Evolutionary conservation across 2,113 vertebrate species (phyloP).

Genomic region (Cepphus grylle): DNA sequence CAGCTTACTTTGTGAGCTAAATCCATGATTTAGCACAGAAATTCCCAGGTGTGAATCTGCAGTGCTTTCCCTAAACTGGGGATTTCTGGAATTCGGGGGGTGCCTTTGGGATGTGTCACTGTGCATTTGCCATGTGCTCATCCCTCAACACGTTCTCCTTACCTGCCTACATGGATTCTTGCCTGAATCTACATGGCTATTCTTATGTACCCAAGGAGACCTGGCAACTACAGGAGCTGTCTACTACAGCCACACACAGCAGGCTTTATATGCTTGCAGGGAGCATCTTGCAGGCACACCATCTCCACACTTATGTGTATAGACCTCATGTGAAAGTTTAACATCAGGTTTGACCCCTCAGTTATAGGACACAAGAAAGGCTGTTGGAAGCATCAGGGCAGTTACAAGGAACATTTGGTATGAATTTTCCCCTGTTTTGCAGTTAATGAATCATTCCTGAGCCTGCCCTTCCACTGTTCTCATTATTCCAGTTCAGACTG

Average conservation of each 20-base stretch:
- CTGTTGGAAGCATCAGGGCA: slow-evolving; percentile 16
- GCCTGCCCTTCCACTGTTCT: slow-evolving; percentile 42
- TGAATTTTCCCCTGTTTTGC: slow-evolving; percentile 58
- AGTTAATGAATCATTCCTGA: slow-evolving; percentile 59
- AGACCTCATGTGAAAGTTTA: slow-evolving; percentile 15
- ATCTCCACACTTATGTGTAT: background rate
- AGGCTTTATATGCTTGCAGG: background rate
- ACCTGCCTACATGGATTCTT: background rate
- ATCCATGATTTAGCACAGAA: background rate
- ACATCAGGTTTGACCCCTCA: slow-evolving; percentile 6
- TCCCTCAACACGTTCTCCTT: background rate
- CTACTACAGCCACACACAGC: background rate
- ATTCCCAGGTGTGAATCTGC: background rate
- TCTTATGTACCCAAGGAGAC: background rate
- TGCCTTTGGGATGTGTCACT: background rate
- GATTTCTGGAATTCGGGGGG: background rate
- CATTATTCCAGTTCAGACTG: slow-evolving; percentile 30
- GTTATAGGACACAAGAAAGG: background rate
- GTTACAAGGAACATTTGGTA: slow-evolving; percentile 57
- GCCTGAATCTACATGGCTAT: background rate
- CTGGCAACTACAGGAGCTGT: background rate
- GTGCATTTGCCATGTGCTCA: background rate
- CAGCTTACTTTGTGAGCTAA: background rate
- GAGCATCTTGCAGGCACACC: background rate
- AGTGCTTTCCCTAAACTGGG: background rate